These are phyloP conservation scores for Stenodera caucasica DNA, from an alignment of 2,888 invertebrate genomes.

Conservation along the genomic window DNA sequence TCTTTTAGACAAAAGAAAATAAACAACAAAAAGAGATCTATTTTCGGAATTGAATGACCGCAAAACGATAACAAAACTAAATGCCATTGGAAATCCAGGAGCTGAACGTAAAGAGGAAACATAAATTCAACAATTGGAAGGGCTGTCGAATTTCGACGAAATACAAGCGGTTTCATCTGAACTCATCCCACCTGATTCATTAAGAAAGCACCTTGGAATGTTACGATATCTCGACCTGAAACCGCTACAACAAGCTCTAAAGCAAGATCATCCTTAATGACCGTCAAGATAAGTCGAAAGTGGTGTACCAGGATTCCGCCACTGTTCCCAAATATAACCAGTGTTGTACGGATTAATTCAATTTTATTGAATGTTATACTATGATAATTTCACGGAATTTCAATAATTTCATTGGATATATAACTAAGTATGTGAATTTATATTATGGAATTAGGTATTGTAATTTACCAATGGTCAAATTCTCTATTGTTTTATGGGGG, in stretches of 20 bases:
- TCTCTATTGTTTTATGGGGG: not conserved
- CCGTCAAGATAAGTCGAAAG: constrained; percentile 51
- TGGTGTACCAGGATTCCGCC: constrained; percentile 55
- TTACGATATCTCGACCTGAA: constrained; percentile 44
- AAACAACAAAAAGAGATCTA: not conserved
- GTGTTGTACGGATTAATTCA: constrained; percentile 1
- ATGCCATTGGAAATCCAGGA: not conserved
- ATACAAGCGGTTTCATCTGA: constrained; percentile 40
- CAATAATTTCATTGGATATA: too few relatives aligned
- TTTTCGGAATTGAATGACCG: not conserved
- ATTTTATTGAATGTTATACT: not conserved
- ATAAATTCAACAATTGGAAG: constrained; percentile 19
- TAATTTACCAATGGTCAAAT: not conserved
- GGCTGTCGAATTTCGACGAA: constrained; percentile 28
- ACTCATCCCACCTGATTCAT: constrained; percentile 47
- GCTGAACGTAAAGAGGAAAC: constrained; percentile 5
- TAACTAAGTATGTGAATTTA: too few relatives aligned
- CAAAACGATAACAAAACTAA: not conserved
- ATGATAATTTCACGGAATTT: too few relatives aligned
- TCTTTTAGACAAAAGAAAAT: not conserved
- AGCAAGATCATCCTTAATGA: constrained; percentile 53
- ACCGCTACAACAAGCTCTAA: constrained; percentile 49
- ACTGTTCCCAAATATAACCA: constrained; percentile 43
- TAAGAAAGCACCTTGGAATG: constrained; percentile 47
- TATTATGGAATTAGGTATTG: constrained; percentile 33